Conservation (phyloP, 2,113 vertebrate species). For the Muscicapa adusta region DNA sequence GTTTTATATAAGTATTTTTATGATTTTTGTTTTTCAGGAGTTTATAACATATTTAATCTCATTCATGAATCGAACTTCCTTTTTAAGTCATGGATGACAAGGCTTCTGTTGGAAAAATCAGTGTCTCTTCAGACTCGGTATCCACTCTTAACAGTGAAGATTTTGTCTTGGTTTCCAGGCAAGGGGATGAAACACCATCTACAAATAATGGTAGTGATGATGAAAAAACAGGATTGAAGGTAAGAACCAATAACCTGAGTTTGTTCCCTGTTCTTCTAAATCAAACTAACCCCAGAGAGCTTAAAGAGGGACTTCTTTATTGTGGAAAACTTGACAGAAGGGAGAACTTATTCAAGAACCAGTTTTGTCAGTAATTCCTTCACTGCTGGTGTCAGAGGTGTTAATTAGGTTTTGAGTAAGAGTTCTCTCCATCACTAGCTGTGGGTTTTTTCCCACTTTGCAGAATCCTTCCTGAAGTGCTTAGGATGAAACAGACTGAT, state of each 20-base stretch:
- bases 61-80: conserved; percentile 92
- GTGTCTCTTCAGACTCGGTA: conserved; percentile 98
- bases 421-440: background rate
- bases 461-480: background rate
- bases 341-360: background rate
- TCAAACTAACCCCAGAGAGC: conserved; percentile 6
- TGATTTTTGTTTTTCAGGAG: conserved; percentile 87
- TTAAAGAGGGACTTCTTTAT: conserved; percentile 46
- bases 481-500: background rate
- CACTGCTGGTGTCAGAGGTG: background rate
- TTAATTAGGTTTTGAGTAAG: background rate
- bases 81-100: conserved; percentile 99
- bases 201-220: conserved; percentile 99
- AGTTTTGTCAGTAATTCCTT: background rate
- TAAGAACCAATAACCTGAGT: conserved; percentile 73
- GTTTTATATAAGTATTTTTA: conserved; percentile 73
- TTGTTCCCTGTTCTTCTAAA: conserved; percentile 53
- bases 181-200: conserved; percentile 96
- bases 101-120: conserved; percentile 99
- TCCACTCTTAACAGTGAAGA: conserved; percentile 99
- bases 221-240: conserved; percentile 99
- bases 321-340: conserved; percentile 35
- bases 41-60: conserved; percentile 85
- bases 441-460: background rate
- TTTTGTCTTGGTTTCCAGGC: conserved; percentile 99